These are phyloP conservation scores for Nycticebus coucang DNA, from an alignment of 2,113 vertebrate species.

Conservation along the genomic window DNA sequence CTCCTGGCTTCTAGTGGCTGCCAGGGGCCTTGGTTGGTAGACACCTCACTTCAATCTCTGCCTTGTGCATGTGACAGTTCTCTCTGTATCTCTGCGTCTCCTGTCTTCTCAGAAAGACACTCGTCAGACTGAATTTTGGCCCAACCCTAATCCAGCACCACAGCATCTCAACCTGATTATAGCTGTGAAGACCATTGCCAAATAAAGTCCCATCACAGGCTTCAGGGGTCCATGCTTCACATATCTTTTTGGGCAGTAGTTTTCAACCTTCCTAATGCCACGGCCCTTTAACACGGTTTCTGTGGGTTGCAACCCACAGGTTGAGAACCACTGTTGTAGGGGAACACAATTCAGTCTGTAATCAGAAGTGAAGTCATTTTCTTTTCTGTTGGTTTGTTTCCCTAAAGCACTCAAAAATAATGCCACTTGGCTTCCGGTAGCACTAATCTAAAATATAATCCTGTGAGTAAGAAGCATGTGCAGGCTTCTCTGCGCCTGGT, in stretches of 20 bases:
- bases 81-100: not conserved
- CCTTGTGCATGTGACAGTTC: not conserved
- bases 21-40: not conserved
- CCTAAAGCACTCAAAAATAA: not conserved
- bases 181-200: not conserved
- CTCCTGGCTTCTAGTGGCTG: fast-evolving
- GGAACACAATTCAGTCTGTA: not conserved
- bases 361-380: not conserved
- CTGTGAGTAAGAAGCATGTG: not conserved
- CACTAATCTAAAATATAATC: not conserved
- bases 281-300: too few species aligned
- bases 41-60: fast-evolving
- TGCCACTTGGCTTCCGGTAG: not conserved
- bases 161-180: not conserved
- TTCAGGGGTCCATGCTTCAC: not conserved
- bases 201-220: not conserved
- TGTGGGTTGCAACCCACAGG: too few species aligned
- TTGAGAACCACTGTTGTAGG: too few species aligned
- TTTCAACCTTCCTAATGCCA: too few species aligned
- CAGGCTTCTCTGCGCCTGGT: too few species aligned
- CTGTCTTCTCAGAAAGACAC: not conserved
- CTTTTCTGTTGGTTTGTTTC: not conserved
- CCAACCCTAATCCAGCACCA: not conserved
- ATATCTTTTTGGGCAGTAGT: not conserved
- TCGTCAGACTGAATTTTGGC: not conserved